These are phyloP conservation scores for Lontra canadensis DNA, from an alignment of 2,113 vertebrate genomes.

Conservation along the genomic window DNA sequence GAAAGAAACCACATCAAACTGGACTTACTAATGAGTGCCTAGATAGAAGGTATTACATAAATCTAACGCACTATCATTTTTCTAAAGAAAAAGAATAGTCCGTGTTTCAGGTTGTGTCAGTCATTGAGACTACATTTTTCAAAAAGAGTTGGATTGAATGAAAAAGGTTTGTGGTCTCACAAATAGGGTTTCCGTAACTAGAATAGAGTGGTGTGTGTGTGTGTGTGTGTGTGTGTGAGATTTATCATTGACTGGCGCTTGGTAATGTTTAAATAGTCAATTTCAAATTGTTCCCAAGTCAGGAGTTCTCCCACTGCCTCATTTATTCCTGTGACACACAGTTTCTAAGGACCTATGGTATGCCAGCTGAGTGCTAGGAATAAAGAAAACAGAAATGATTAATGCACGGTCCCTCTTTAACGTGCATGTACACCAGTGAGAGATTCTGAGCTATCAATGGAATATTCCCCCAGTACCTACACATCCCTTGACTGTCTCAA, in stretches of 20 bases:
- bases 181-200: neutral
- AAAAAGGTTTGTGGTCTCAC: neutral
- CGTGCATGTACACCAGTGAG: neutral
- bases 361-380: neutral
- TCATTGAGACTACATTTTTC: neutral
- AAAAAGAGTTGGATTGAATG: neutral
- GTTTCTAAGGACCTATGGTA: neutral
- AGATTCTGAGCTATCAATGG: neutral
- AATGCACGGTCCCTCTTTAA: neutral
- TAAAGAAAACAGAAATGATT: neutral
- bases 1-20: neutral
- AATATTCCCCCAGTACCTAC: neutral
- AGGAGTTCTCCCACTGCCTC: slow-evolving; percentile 62
- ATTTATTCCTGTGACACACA: neutral
- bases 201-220: neutral
- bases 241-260: neutral
- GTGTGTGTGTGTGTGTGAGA: neutral
- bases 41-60: neutral
- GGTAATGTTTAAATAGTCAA: neutral
- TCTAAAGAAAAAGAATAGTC: slow-evolving; percentile 22
- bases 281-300: slow-evolving; percentile 49
- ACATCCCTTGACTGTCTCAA: neutral
- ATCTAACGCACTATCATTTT: neutral
- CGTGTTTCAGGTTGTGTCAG: neutral
- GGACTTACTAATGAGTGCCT: slow-evolving; percentile 42